Base-by-base conservation (phyloP, 2,888 invertebrate species). In the Carabus problematicus region DNA sequence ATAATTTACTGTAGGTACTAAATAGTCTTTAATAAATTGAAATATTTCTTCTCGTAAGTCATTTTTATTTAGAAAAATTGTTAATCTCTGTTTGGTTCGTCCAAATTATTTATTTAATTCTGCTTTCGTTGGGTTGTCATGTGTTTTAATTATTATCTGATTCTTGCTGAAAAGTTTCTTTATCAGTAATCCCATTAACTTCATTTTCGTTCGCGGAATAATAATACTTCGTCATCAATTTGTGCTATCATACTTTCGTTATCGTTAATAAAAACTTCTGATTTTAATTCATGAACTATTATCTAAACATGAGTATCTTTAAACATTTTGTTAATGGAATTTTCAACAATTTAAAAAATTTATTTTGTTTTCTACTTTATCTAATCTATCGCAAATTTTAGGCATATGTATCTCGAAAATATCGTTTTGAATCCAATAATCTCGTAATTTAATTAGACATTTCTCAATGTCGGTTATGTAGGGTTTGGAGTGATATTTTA, bases 391-490 rank as follows among this genome's bases (percentile, higher is more conserved):
- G 14, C 45, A 45, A 14, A 45, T 45, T 45, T 45, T 45, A 12
- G 45, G 14, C 45, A 45, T 45, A 45, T 45, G 45, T 45, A 45
- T 45, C 11, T 45, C 11, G 8, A 16, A 54, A 3, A 54, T 54
- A 16, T 54, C 54, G 8, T 54, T 3, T 12, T 54, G 54, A 18
- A 54, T 54, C 2, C 54, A 54, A 54, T 54, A 54, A 54, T 45
- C 45, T 12, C 45, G 11, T 14, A 45, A 45, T 12, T 45, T 45
- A 4, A 14, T 45, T 45, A 45, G 8, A 54, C 54, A 54, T 16
- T 54, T 54, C 11, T 16, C 11, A 54, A 54, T 54, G 18, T 54
- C 18, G 3, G 11, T 18, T 54, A 16, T 18, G 12, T 18, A 3
- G 2, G 54, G 54, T 54, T 12, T 18, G 11, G 12, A 12, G 8